A percentile compares a stretch with the other conserved stretches of the same genome.
phyloP scores from a whole-genome alignment of 2,797 vertebrate genomes.

The Spheniscus humboldti region DNA sequence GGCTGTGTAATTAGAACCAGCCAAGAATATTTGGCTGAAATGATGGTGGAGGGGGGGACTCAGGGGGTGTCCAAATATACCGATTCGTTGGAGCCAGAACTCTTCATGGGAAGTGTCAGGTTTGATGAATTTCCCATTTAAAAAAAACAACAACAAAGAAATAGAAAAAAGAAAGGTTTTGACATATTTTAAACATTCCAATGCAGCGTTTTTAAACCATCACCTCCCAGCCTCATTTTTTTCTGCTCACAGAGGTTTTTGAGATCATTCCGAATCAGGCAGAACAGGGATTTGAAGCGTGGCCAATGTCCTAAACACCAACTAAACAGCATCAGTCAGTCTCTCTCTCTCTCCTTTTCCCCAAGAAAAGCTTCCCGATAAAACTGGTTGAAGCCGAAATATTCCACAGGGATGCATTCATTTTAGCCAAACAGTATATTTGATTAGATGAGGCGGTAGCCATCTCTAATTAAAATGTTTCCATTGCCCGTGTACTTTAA shows the following conservation, averaged over 20 bases:
- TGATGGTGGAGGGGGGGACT: neutral
- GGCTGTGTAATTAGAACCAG: slow-evolving; percentile 56
- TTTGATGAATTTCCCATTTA: slow-evolving; percentile 53
- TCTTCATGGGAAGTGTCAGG: slow-evolving; percentile 32
- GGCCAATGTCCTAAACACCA: slow-evolving; percentile 2
- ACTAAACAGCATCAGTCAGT: neutral
- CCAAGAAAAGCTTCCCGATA: neutral
- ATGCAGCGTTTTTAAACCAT: neutral
- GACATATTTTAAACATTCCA: slow-evolving; percentile 55
- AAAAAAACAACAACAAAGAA: neutral
- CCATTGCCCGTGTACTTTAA: neutral
- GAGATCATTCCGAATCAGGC: neutral
- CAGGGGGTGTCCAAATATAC: slow-evolving; percentile 12
- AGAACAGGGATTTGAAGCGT: slow-evolving; percentile 15
- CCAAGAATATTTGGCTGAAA: slow-evolving; percentile 50
- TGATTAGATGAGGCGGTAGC: neutral
- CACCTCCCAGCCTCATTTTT: slow-evolving; percentile 7
- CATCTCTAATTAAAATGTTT: neutral
- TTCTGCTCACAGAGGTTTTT: neutral
- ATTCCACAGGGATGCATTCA: neutral
- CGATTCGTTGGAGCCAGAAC: neutral
- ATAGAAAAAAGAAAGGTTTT: neutral
- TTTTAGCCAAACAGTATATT: neutral
- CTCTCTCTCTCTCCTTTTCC: neutral
- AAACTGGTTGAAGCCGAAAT: neutral